Percentiles rank a stretch among this genome's conserved stretches.
phyloP scores from a whole-genome alignment of 2,113 vertebrate genomes.

The Dromiciops gliroides region DNA sequence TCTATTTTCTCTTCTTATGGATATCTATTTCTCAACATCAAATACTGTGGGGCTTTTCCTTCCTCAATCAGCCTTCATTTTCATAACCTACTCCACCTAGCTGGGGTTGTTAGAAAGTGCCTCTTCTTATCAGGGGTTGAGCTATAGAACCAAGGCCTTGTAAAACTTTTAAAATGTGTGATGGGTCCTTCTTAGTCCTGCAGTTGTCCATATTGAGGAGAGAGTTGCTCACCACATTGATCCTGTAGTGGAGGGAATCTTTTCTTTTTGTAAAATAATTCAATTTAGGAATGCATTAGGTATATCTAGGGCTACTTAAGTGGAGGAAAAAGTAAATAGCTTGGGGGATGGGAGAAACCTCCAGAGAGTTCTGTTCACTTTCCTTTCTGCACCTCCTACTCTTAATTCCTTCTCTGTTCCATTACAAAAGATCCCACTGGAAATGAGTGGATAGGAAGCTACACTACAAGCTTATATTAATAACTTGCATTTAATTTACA shows the following conservation, averaged over 20 bases:
- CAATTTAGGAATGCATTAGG: neutral
- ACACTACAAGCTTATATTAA: neutral
- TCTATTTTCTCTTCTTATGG: conserved; percentile 7
- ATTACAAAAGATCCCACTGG: neutral
- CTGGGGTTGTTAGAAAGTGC: conserved; percentile 15
- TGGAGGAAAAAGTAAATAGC: neutral
- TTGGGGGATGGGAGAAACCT: neutral
- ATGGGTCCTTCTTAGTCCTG: neutral
- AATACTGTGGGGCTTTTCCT: neutral
- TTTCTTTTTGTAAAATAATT: neutral
- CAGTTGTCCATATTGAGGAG: neutral
- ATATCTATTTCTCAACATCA: conserved; percentile 30
- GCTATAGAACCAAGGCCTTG: neutral
- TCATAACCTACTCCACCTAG: conserved; percentile 28
- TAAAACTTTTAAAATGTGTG: neutral
- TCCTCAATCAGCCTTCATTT: conserved; percentile 38
- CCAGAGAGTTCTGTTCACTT: neutral
- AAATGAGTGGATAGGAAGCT: neutral
- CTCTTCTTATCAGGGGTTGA: conserved; percentile 12
- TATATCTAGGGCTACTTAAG: neutral
- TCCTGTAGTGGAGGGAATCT: neutral
- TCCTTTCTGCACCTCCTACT: neutral
- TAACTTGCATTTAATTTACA: neutral
- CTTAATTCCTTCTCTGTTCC: neutral
- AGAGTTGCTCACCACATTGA: neutral